Evolutionary conservation across 2,888 invertebrate species (phyloP).

Genomic region (Meandrusa payeni): DNA sequence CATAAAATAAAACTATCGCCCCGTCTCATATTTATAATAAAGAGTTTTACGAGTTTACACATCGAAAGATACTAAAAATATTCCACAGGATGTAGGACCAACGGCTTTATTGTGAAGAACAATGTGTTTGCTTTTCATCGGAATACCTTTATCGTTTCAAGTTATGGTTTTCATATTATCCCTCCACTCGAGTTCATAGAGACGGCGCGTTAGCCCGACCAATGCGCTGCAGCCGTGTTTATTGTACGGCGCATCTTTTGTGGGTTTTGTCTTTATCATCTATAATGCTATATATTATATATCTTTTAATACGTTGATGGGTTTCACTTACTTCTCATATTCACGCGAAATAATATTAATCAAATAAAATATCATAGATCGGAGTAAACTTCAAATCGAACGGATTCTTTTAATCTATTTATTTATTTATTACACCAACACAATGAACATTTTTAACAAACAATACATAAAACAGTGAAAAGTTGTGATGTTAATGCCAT

Average conservation of each 20-base stretch:
- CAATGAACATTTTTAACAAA: too few relatives aligned
- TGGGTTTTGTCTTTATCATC: slow-evolving; percentile 25
- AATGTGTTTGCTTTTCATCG: slow-evolving; percentile 51
- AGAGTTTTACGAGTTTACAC: slow-evolving; percentile 67
- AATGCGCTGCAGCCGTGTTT: slow-evolving; percentile 21
- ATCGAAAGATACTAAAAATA: slow-evolving; percentile 63
- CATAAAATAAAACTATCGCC: slow-evolving; percentile 62
- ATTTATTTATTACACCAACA: too few relatives aligned
- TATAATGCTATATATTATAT: too few relatives aligned
- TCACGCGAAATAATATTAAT: too few relatives aligned
- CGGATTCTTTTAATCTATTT: too few relatives aligned
- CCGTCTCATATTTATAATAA: slow-evolving; percentile 70
- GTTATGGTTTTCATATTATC: slow-evolving; percentile 33
- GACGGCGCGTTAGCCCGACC: slow-evolving; percentile 24
- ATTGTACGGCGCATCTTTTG: slow-evolving; percentile 25
- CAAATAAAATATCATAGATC: too few relatives aligned
- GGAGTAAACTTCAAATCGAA: too few relatives aligned
- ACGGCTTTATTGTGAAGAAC: slow-evolving; percentile 43
- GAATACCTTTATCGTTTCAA: slow-evolving; percentile 32
- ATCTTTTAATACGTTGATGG: too few relatives aligned
- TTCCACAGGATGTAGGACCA: slow-evolving; percentile 63
- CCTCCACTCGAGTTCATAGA: slow-evolving; percentile 26
- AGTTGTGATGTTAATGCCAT: too few relatives aligned
- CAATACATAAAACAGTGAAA: too few relatives aligned
- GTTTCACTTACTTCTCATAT: too few relatives aligned